Percentiles rank a stretch among this genome's conserved stretches.
These are phyloP conservation scores for Schizothorax lantsangensis DNA, from an alignment of 2,797 vertebrate genomes.

Conservation along the genomic window DNA sequence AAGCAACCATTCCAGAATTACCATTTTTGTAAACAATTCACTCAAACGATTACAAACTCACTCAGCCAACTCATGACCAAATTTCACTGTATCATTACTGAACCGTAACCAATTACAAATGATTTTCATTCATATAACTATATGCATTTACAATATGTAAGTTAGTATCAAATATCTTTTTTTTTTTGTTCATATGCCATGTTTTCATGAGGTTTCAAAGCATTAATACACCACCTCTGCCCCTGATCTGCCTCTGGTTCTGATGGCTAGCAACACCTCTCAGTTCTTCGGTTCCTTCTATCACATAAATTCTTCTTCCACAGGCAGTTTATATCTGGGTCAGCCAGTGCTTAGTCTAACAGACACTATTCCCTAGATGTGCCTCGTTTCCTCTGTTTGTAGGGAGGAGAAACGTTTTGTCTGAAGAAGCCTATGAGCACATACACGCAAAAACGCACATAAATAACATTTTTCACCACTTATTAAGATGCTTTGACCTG, in stretches of 20 bases:
- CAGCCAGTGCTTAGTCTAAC: slow-evolving; percentile 56
- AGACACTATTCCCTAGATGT: slow-evolving; percentile 56
- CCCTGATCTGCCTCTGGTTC: slow-evolving; percentile 18
- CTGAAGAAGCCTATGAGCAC: slow-evolving; percentile 6
- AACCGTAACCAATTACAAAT: neutral
- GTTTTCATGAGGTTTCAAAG: slow-evolving; percentile 33
- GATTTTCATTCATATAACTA: neutral
- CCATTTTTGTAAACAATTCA: neutral
- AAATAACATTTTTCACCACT: slow-evolving; percentile 39
- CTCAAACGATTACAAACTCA: neutral
- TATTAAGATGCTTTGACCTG: slow-evolving; percentile 33
- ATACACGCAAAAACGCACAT: slow-evolving; percentile 6
- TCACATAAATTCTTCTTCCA: slow-evolving; percentile 41
- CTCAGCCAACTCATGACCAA: neutral
- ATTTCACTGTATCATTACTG: neutral
- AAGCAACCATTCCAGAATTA: neutral
- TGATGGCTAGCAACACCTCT: slow-evolving; percentile 30
- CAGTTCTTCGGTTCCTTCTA: slow-evolving; percentile 23
- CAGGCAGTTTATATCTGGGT: slow-evolving; percentile 55
- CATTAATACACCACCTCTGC: slow-evolving; percentile 9
- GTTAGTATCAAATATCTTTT: slow-evolving; percentile 8
- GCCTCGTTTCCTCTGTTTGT: slow-evolving; percentile 48
- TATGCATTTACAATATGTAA: neutral
- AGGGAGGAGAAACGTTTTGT: slow-evolving; percentile 40
- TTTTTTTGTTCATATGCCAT: slow-evolving; percentile 26